These are phyloP conservation scores for Cheilosia soror DNA, from an alignment of 2,888 invertebrate species.

Conservation along the genomic window DNA sequence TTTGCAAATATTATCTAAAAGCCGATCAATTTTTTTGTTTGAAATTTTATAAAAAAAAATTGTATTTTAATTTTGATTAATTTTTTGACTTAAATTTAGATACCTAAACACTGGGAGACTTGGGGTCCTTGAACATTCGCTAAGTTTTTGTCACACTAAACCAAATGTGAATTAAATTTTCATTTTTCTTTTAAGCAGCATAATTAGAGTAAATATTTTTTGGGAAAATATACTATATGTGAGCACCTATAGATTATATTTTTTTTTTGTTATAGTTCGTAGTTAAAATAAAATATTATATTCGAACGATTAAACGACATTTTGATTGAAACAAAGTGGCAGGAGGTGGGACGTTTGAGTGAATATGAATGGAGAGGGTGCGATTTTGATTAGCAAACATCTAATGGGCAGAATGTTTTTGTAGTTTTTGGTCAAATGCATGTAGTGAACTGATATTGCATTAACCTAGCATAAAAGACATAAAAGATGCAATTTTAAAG, in stretches of 20 bases:
- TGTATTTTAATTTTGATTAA: constrained; percentile 55
- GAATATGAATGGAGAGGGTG: too few species aligned
- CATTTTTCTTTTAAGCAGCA: constrained; percentile 23
- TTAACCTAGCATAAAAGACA: too few species aligned
- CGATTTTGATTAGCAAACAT: too few species aligned
- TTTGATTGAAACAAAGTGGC: neutral
- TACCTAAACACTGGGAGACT: constrained; percentile 42
- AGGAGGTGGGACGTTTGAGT: too few species aligned
- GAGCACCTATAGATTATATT: constrained; percentile 72
- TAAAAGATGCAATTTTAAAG: too few species aligned
- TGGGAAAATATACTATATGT: constrained; percentile 52
- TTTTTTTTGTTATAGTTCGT: constrained; percentile 5
- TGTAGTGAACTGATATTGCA: too few species aligned
- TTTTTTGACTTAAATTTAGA: constrained; percentile 51
- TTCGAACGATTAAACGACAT: constrained; percentile 47
- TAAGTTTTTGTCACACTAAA: constrained; percentile 49
- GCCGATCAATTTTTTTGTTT: constrained; percentile 38
- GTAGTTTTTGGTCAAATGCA: too few species aligned
- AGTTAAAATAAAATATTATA: constrained; percentile 13
- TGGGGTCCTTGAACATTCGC: constrained; percentile 46
- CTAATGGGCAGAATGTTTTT: too few species aligned
- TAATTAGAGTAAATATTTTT: constrained; percentile 18
- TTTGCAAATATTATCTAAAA: constrained; percentile 25
- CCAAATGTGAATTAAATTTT: constrained; percentile 45
- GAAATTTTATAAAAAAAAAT: constrained; percentile 20